These are phyloP conservation scores for Phaethon lepturus DNA, from an alignment of 2,113 vertebrate species.

Conservation along the genomic window DNA sequence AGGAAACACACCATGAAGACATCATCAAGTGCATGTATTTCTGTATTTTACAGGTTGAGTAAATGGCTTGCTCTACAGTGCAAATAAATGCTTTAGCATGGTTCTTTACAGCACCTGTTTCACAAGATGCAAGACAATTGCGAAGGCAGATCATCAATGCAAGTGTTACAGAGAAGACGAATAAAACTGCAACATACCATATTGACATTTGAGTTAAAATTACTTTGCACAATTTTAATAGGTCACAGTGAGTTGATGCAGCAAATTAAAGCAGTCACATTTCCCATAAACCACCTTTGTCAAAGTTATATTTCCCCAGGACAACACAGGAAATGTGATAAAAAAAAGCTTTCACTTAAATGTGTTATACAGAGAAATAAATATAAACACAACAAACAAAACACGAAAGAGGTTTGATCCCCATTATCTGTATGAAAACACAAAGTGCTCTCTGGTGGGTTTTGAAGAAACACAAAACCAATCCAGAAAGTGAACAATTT, in stretches of 20 bases:
- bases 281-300: neutral
- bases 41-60: neutral
- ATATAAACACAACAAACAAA: neutral
- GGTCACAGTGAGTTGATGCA: neutral
- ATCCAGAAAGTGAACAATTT: neutral
- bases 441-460: neutral
- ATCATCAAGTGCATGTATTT: neutral
- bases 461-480: neutral
- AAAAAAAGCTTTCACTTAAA: neutral
- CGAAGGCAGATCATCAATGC: neutral
- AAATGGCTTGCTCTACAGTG: neutral
- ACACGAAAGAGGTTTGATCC: neutral
- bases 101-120: neutral
- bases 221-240: neutral
- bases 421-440: neutral
- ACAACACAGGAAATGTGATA: neutral
- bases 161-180: neutral
- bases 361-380: neutral
- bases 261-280: neutral
- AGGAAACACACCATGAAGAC: fast-evolving
- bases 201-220: neutral
- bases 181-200: neutral
- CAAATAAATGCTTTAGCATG: neutral
- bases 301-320: neutral
- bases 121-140: neutral